Evolutionary conservation across 2,888 invertebrate genomes (phyloP).

Genomic region (Drosophila siamana): DNA sequence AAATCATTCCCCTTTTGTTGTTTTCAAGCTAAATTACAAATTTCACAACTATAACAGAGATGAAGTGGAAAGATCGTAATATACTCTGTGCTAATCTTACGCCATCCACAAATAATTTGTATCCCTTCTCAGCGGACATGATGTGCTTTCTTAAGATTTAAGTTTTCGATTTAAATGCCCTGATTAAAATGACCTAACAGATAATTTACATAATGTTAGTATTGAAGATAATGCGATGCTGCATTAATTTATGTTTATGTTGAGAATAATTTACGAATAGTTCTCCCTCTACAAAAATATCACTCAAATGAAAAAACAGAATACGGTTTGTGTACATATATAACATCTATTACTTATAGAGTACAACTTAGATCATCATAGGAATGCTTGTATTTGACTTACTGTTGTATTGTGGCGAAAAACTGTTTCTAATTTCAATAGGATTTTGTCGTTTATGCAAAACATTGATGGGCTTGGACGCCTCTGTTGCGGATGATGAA

Average conservation of each 20-base stretch:
- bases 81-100: background rate
- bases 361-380: background rate
- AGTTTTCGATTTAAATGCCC: too few species aligned
- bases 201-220: background rate
- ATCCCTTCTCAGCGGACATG: too few species aligned
- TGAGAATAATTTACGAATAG: background rate
- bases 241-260: background rate
- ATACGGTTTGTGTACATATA: conserved; percentile 1
- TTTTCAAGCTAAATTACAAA: too few species aligned
- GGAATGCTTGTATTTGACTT: conserved; percentile 25
- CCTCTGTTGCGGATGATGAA: conserved; percentile 90
- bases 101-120: background rate
- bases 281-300: background rate
- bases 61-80: too few species aligned
- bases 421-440: conserved; percentile 86
- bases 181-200: too few species aligned
- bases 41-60: too few species aligned
- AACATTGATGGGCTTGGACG: conserved; percentile 88
- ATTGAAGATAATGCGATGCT: background rate
- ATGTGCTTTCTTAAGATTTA: too few species aligned
- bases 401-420: conserved; percentile 83
- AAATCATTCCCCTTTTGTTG: too few species aligned
- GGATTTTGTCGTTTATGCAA: conserved; percentile 88
- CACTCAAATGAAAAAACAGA: background rate
- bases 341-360: conserved; percentile 5